Percentiles rank a stretch among this genome's conserved stretches.
phyloP scores from a whole-genome alignment of 2,797 vertebrate species.

The Pampus argenteus region DNA sequence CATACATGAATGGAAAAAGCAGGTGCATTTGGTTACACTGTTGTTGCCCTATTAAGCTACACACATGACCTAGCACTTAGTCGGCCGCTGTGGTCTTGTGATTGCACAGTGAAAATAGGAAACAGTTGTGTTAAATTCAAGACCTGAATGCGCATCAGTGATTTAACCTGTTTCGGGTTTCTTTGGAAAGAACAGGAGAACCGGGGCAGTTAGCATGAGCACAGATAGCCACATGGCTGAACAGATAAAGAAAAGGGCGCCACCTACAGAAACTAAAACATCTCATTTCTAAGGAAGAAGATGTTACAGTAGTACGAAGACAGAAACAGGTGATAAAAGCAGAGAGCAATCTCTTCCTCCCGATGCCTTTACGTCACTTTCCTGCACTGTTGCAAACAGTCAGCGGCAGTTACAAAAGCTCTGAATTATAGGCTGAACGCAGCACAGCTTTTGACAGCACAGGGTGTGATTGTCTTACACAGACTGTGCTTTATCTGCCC shows the following conservation, averaged over 20 bases:
- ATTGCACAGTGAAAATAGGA: background rate
- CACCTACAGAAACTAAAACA: background rate
- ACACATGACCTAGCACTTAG: background rate
- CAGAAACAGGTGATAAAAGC: background rate
- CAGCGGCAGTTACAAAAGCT: constrained; percentile 5
- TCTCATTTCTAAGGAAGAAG: background rate
- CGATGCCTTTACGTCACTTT: background rate
- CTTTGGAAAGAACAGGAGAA: background rate
- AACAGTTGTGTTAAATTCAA: background rate
- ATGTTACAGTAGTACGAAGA: background rate
- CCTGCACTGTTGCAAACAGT: background rate
- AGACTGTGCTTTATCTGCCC: constrained; percentile 28
- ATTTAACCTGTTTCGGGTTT: background rate
- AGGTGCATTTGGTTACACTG: no score
- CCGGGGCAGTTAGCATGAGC: no score
- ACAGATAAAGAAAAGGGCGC: background rate
- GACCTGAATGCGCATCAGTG: background rate
- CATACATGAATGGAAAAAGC: no score
- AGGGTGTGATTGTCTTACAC: constrained; percentile 46
- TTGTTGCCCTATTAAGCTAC: background rate
- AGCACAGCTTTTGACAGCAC: constrained; percentile 26
- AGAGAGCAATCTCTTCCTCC: background rate
- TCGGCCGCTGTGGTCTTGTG: no score
- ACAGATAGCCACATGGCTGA: background rate
- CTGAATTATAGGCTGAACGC: constrained; percentile 8